A percentile compares a stretch with the other conserved stretches of the same genome.
Conservation (phyloP, 2,797 vertebrate genomes). For the Bovichtus diacanthus region DNA sequence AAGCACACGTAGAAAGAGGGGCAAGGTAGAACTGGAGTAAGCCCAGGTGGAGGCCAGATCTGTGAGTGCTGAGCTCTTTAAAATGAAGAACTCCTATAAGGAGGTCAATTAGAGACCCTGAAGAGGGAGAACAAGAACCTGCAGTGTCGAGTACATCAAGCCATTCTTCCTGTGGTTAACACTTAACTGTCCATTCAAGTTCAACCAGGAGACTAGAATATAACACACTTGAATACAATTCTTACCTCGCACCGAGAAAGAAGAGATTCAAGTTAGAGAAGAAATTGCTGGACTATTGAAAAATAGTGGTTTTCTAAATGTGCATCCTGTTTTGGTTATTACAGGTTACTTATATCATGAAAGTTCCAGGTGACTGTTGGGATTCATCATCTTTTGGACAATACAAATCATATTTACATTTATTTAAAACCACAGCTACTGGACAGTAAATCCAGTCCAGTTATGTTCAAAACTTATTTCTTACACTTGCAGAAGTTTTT, state of each 20-base stretch:
- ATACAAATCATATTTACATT: background rate
- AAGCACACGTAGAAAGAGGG: slow-evolving; percentile 43
- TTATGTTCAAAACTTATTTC: background rate
- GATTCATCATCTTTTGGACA: background rate
- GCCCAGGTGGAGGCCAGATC: slow-evolving; percentile 38
- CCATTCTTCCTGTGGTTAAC: slow-evolving; percentile 3
- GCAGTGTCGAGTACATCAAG: slow-evolving; percentile 18
- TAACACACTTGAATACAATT: background rate
- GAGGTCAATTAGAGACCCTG: slow-evolving; percentile 85
- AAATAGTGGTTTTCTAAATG: too few relatives aligned
- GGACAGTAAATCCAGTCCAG: background rate
- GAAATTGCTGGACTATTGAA: background rate
- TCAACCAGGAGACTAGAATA: background rate
- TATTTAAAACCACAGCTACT: background rate
- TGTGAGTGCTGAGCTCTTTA: slow-evolving; percentile 68
- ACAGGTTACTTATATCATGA: background rate
- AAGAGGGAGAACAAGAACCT: slow-evolving; percentile 88
- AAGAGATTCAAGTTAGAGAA: too few relatives aligned
- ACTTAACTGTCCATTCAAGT: background rate
- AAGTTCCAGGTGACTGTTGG: background rate
- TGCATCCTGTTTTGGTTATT: background rate
- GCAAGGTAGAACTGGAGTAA: slow-evolving; percentile 48
- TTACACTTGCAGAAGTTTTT: background rate
- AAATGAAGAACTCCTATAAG: slow-evolving; percentile 87
- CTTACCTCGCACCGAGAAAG: background rate